Percentiles rank a stretch among this genome's conserved stretches.
These are phyloP conservation scores for Ramphastos sulfuratus DNA, from an alignment of 2,113 vertebrate genomes.

Conservation along the genomic window DNA sequence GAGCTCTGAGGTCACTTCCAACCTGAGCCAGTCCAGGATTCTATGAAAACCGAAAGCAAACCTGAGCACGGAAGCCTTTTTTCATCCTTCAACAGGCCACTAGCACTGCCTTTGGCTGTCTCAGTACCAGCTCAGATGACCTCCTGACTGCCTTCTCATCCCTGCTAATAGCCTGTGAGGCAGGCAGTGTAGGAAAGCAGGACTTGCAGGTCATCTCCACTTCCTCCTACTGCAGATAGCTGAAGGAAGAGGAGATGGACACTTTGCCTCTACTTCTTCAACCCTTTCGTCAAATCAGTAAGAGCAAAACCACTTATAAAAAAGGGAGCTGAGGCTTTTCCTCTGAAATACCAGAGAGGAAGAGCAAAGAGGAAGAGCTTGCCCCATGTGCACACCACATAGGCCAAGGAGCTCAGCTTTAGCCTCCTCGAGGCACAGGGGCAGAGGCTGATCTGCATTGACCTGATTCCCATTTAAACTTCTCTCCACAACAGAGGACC, in stretches of 20 bases:
- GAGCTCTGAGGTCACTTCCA: too few species aligned
- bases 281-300: neutral
- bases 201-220: neutral
- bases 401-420: neutral
- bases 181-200: neutral
- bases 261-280: neutral
- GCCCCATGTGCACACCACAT: neutral
- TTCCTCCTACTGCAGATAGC: neutral
- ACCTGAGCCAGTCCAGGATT: too few species aligned
- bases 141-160: neutral
- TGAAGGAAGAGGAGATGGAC: neutral
- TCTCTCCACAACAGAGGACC: neutral
- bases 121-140: neutral
- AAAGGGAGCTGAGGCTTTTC: neutral
- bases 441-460: neutral
- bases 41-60: neutral
- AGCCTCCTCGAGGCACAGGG: neutral
- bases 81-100: neutral
- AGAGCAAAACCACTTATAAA: neutral
- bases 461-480: neutral
- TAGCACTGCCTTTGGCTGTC: neutral
- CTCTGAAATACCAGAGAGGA: neutral
- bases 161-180: neutral
- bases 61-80: neutral
- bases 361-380: neutral